Conservation (phyloP, 23 tunicate genomes). For the Styela plicata region DNA sequence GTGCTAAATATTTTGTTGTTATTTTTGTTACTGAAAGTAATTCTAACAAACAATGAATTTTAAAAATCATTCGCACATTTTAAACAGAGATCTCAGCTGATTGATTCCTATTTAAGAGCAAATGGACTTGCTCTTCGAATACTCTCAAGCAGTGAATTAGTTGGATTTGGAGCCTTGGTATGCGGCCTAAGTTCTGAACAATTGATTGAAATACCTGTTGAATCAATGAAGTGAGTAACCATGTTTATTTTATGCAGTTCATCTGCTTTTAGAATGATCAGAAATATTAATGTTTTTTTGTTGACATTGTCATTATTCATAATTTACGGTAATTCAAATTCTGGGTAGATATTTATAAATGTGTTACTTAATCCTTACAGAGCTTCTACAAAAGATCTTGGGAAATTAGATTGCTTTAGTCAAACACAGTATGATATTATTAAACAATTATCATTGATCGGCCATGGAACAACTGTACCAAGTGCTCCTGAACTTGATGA, state of each 20-base stretch:
- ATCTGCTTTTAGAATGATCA: neutral
- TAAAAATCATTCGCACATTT: too few relatives aligned
- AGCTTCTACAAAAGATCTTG: slow-evolving; percentile 46
- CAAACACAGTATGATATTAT: slow-evolving; percentile 55
- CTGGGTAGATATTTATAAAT: neutral
- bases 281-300: too few relatives aligned
- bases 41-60: too few relatives aligned
- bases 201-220: neutral
- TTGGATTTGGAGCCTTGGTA: slow-evolving; percentile 16
- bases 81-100: slow-evolving; percentile 14
- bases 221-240: neutral
- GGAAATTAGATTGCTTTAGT: slow-evolving; percentile 40
- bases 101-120: slow-evolving; percentile 14
- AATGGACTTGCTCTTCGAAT: neutral
- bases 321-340: too few relatives aligned
- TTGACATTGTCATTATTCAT: neutral
- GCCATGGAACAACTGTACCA: slow-evolving; percentile 14
- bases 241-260: neutral
- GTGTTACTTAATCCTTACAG: too few relatives aligned
- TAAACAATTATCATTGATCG: neutral
- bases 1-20: too few relatives aligned
- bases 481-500: slow-evolving; percentile 33
- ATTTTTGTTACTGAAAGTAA: too few relatives aligned
- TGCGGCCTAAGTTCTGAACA: slow-evolving; percentile 1
- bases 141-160: slow-evolving; percentile 21